phyloP scores from a whole-genome alignment of 2,113 vertebrate species.

The Gopherus evgoodei region DNA sequence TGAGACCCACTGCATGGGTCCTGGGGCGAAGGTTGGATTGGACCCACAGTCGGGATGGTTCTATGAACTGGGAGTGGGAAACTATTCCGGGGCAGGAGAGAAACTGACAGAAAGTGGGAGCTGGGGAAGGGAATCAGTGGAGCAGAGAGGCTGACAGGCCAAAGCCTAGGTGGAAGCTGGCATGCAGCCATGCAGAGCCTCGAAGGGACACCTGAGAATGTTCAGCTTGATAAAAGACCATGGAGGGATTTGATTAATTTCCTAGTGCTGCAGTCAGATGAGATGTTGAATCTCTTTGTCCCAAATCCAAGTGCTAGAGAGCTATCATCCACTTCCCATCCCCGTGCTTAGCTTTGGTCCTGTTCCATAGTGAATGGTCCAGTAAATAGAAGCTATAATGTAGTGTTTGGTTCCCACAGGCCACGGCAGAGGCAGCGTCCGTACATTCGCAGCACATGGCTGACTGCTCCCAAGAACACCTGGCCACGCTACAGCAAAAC shows the following conservation, averaged over 20 bases:
- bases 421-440: conserved; percentile 90
- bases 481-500: conserved; percentile 96
- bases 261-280: background rate
- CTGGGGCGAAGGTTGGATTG: conserved; percentile 44
- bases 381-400: background rate
- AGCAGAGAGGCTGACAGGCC: conserved; percentile 23
- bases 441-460: conserved; percentile 91
- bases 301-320: background rate
- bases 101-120: conserved; percentile 29
- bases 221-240: accelerated
- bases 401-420: conserved; percentile 68
- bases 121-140: background rate
- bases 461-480: conserved; percentile 89
- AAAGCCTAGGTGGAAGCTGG: background rate
- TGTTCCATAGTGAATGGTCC: background rate
- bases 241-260: background rate
- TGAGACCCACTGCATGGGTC: background rate
- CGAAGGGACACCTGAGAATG: background rate
- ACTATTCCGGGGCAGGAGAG: conserved; percentile 33
- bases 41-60: background rate
- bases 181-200: background rate
- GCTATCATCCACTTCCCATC: background rate
- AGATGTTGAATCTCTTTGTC: background rate
- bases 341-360: background rate
- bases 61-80: conserved; percentile 17